These are phyloP conservation scores for Columbina picui DNA, from an alignment of 2,113 vertebrate species.

Conservation along the genomic window DNA sequence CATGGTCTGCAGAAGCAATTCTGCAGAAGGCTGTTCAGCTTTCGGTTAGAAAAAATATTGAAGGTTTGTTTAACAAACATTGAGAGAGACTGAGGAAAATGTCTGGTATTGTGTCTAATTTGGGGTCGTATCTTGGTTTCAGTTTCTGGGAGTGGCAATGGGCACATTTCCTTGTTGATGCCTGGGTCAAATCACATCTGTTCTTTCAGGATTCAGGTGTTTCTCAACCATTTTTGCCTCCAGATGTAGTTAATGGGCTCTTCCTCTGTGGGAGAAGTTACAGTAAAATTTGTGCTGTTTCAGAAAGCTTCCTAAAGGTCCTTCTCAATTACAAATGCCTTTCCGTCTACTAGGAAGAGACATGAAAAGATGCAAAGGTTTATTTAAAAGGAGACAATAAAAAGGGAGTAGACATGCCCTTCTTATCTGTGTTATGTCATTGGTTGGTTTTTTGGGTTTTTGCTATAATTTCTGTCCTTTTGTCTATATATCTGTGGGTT, in stretches of 20 bases:
- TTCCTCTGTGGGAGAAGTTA: background rate
- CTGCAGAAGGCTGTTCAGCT: background rate
- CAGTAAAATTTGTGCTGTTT: background rate
- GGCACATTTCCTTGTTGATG: background rate
- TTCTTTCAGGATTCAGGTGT: background rate
- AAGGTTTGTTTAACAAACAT: background rate
- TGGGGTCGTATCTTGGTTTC: background rate
- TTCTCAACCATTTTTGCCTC: background rate
- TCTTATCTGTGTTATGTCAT: background rate
- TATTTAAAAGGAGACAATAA: background rate
- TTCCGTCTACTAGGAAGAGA: background rate
- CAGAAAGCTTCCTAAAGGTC: background rate
- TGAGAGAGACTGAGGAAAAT: background rate
- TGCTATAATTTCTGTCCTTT: background rate
- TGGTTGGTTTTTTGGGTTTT: rapidly evolving
- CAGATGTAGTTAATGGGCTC: background rate
- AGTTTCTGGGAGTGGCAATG: background rate
- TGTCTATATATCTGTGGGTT: background rate
- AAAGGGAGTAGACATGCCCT: background rate
- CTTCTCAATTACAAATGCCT: background rate
- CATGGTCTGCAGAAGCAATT: background rate
- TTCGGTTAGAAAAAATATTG: background rate
- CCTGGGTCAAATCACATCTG: background rate
- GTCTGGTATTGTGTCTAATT: background rate
- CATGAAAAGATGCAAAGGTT: background rate